Conservation (phyloP, 1,140 invertebrate species). For the Trichoplusia ni region DNA sequence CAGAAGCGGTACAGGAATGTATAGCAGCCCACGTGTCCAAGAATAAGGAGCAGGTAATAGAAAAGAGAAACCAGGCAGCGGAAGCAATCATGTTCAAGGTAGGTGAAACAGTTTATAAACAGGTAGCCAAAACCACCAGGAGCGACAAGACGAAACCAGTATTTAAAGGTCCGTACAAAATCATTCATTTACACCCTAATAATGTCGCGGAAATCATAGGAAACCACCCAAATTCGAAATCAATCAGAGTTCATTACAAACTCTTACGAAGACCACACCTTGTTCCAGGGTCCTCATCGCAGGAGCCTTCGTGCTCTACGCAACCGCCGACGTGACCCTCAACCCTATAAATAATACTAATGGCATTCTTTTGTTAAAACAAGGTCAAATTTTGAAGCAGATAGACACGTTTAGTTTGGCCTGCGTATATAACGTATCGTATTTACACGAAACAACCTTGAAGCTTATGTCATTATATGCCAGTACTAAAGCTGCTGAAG, state of each 20-base stretch:
- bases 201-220: constrained; percentile 48
- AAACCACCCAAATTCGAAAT: constrained; percentile 43
- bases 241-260: constrained; percentile 42
- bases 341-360: constrained; percentile 24
- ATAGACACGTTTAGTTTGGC: constrained; percentile 32
- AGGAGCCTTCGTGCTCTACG: constrained; percentile 36
- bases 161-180: constrained; percentile 49
- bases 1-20: constrained; percentile 35
- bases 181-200: constrained; percentile 45
- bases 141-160: constrained; percentile 44
- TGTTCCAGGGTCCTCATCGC: constrained; percentile 38
- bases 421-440: constrained; percentile 28
- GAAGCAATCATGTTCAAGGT: constrained; percentile 39
- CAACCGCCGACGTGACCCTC: constrained; percentile 28
- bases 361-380: constrained; percentile 32
- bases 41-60: constrained; percentile 44
- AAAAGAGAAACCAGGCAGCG: constrained; percentile 33
- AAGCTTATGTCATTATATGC: constrained; percentile 23
- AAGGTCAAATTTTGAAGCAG: constrained; percentile 33
- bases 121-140: constrained; percentile 43
- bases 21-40: constrained; percentile 31
- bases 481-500: constrained; percentile 19
- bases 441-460: constrained; percentile 19
- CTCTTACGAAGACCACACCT: constrained; percentile 37
- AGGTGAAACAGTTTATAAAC: constrained; percentile 47